Evolutionary conservation across 1,140 invertebrate species (phyloP), one percentile per base, ranked within the genome.

Genomic region (Manduca sexta): DNA sequence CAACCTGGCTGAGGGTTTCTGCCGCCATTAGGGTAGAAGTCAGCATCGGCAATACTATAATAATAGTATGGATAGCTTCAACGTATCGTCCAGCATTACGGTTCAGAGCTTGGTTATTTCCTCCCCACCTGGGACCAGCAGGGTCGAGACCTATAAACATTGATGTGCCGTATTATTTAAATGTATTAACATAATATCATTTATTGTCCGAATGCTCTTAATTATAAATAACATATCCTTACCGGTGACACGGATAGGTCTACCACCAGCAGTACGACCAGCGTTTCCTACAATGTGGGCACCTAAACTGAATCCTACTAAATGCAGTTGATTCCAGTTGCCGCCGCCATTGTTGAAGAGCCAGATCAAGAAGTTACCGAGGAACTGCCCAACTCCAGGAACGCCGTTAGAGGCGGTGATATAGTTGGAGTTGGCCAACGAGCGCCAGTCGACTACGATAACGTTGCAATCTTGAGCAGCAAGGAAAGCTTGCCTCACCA

Each of bases 241-340:
- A 70, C 67, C 61, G 35, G 63, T 72, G 12, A 66, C 40, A 26
- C 63, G 45, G 6, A 12, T 40, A 31, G 53, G 38, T 3, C 52
- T 26, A 2, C 58, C 40, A 12, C 52, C 38, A 13, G 57, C 49
- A 0, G 17, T 11, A 11, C 66, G 64, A 4, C 76, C 72, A 43
- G 94, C 92, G 67, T 95, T 95, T 0, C 95, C 96, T 0, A 95
- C 93, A 1, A 96, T 91, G 62, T 98, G 96, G 1, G 94, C 95
- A 0, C 96, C 95, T 45, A 94, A 75, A 54, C 91, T 92, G 78
- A 96, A 96, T 1, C 96, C 96, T 59, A 97, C 94, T 21, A 97
- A 59, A 69, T 97, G 95, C 21, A 94, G 85, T 59, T 89, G 86
- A 34, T 88, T 81, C 56, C 64, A 66, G 26, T 59, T 52, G 10